These are phyloP conservation scores for Barypeithes pellucidus DNA, from an alignment of 2,888 invertebrate species.

Conservation along the genomic window DNA sequence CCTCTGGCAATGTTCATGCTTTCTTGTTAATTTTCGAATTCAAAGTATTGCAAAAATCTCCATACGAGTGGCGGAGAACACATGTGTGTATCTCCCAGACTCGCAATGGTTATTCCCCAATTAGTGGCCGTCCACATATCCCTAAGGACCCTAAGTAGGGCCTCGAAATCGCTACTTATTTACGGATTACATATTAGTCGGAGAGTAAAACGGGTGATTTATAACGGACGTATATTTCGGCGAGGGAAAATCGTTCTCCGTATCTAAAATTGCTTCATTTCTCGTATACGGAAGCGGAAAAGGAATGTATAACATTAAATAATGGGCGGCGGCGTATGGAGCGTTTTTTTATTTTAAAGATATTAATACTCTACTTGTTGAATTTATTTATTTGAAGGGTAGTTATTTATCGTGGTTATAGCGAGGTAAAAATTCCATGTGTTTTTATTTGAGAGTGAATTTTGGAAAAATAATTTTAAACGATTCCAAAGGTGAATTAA, in stretches of 20 bases:
- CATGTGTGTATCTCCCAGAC: constrained; percentile 54
- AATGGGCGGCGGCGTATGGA: constrained; percentile 4
- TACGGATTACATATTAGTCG: constrained; percentile 56
- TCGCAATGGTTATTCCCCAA: constrained; percentile 59
- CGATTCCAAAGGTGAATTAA: too few relatives aligned
- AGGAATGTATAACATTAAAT: constrained; percentile 30
- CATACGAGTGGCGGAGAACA: constrained; percentile 31
- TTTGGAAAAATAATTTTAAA: too few relatives aligned
- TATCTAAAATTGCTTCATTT: constrained; percentile 36
- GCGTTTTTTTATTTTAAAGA: background rate
- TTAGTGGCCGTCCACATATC: constrained; percentile 57
- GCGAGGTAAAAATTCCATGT: too few relatives aligned
- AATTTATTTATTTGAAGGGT: background rate
- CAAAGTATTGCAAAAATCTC: constrained; percentile 15
- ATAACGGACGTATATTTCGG: constrained; percentile 43
- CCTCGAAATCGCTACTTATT: constrained; percentile 57
- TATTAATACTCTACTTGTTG: background rate
- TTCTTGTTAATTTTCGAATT: constrained; percentile 4
- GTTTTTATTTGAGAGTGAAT: too few relatives aligned
- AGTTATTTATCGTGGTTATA: background rate
- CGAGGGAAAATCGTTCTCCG: constrained; percentile 43
- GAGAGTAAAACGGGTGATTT: constrained; percentile 53
- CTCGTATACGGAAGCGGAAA: constrained; percentile 29
- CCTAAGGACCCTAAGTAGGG: constrained; percentile 48
- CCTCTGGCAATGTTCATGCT: background rate